Percentiles rank a stretch among this genome's conserved stretches.
phyloP scores from a whole-genome alignment of 2,888 invertebrate genomes.

The Dusona sp. region DNA sequence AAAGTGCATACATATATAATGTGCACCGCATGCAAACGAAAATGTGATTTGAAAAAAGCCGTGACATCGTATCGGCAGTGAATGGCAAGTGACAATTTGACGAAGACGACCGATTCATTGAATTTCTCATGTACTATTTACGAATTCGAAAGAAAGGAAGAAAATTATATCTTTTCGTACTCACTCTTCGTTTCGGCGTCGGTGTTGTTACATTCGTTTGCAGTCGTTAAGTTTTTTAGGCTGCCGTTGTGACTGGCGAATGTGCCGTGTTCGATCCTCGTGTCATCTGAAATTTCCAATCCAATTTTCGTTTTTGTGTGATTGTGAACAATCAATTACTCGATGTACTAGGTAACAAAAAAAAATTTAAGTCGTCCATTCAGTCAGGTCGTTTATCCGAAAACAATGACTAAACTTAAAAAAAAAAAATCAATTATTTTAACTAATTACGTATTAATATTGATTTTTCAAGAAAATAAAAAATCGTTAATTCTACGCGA shows the following conservation, averaged over 20 bases:
- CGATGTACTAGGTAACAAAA: not conserved
- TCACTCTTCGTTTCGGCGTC: slow-evolving; percentile 71
- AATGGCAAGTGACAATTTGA: slow-evolving; percentile 18
- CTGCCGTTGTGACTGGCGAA: slow-evolving; percentile 81
- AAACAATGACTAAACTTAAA: not conserved
- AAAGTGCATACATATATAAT: slow-evolving; percentile 17
- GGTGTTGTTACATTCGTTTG: slow-evolving; percentile 56
- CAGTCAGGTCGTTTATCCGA: not conserved
- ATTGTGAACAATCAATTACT: slow-evolving; percentile 5
- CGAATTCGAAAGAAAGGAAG: not conserved
- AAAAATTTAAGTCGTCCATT: not conserved
- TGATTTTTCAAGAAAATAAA: not conserved
- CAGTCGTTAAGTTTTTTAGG: slow-evolving; percentile 70
- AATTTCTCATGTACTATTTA: slow-evolving; percentile 29
- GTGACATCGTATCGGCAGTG: slow-evolving; percentile 43
- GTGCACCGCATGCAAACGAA: slow-evolving; percentile 62
- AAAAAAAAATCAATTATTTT: not conserved
- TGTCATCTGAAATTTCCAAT: slow-evolving; percentile 79
- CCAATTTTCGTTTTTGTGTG: slow-evolving; percentile 33
- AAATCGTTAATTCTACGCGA: not conserved
- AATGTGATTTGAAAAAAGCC: slow-evolving; percentile 53
- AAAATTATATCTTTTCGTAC: slow-evolving; percentile 47
- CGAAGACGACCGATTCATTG: slow-evolving; percentile 66
- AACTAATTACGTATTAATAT: not conserved
- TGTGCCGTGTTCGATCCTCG: slow-evolving; percentile 75